Base-by-base conservation (phyloP, 2,113 vertebrate species). In the Heloderma charlesbogerti region DNA sequence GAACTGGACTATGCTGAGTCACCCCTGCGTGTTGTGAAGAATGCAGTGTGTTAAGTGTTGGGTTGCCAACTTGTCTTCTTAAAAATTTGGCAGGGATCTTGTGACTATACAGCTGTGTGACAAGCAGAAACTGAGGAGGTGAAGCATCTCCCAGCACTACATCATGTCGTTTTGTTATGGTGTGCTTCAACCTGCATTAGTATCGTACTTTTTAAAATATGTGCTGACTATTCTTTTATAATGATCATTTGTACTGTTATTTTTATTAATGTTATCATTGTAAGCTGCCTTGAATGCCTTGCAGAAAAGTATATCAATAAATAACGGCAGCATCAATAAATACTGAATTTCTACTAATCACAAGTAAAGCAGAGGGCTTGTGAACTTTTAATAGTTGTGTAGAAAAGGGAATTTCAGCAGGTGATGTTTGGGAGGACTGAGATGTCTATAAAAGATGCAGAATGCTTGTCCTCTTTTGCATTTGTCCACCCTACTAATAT, bases 1-100 rank as follows among this genome's bases (percentile, higher is more conserved):
- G 63, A 40, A 54, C n/a, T 89, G 88, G 88, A 45, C 75, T 74
- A 66, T 84, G 71, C 71, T 66, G 71, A 84, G 81, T 89, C 88
- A 89, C 40, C 77, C 22, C 31, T 84, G 40, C 57, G 20, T 15
- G 37, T 66, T 79, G 57, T 6, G 87, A 88, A 79, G 87, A 79
- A 79, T 88, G 75, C 16, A 34, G 25, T 48, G 13, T 48, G 81
- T n/a, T 6, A 66, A 77, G n/a, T 77, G 25, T 31, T 40, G 51
- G 86, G 71, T 75, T 63, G 69, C 80, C 88, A 89, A 84, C 37
- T 74, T 84, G 6, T 57, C 37, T 74, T 37, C 13, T 82, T n/a
- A 5, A 10, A 57, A 57, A 40, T n/a, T 63, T 89, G 67, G 88
- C 67, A 83, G 48, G 79, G 48, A 67, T 57, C 54, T 48, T 57